Percentiles rank a stretch among this genome's conserved stretches.
Evolutionary conservation across 92 coral and sea anemone genomes (phyloP).

Genomic region (Palythoa caribaeorum): DNA sequence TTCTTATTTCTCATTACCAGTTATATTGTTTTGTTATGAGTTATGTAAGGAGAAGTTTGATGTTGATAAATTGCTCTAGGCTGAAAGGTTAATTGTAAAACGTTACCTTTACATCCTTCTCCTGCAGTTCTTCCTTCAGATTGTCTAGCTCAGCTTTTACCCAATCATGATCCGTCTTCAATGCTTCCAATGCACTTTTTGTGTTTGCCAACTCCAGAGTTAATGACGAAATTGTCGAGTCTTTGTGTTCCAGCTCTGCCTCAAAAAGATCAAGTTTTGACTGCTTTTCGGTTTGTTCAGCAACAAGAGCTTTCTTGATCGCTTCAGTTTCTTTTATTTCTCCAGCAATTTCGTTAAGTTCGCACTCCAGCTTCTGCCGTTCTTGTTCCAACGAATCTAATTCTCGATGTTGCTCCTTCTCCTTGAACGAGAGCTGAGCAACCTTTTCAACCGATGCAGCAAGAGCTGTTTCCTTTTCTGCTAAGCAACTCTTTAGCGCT

Average conservation of each 20-base stretch:
- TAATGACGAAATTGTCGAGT: conserved; percentile 8
- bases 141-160: conserved; percentile 74
- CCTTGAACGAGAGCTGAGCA: conserved; percentile 34
- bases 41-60: too few relatives aligned
- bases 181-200: conserved; percentile 48
- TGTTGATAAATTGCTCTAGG: too few relatives aligned
- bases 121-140: conserved; percentile 67
- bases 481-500: conserved; percentile 27
- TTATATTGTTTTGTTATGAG: too few relatives aligned
- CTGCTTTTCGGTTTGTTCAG: conserved; percentile 41
- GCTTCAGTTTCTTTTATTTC: conserved; percentile 55
- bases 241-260: conserved; percentile 61
- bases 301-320: conserved; percentile 30
- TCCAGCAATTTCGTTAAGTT: conserved; percentile 58
- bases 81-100: neutral
- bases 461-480: conserved; percentile 49
- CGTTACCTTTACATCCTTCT: conserved; percentile 43
- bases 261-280: conserved; percentile 57
- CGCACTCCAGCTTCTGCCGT: conserved; percentile 57
- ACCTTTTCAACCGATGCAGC: conserved; percentile 42
- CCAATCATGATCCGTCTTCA: conserved; percentile 75
- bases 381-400: conserved; percentile 51
- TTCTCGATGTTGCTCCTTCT: conserved; percentile 44
- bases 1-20: too few relatives aligned
- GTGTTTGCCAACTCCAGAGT: conserved; percentile 48